Evolutionary conservation across 2,888 invertebrate genomes (phyloP).

Genomic region (Smittia aterrima): DNA sequence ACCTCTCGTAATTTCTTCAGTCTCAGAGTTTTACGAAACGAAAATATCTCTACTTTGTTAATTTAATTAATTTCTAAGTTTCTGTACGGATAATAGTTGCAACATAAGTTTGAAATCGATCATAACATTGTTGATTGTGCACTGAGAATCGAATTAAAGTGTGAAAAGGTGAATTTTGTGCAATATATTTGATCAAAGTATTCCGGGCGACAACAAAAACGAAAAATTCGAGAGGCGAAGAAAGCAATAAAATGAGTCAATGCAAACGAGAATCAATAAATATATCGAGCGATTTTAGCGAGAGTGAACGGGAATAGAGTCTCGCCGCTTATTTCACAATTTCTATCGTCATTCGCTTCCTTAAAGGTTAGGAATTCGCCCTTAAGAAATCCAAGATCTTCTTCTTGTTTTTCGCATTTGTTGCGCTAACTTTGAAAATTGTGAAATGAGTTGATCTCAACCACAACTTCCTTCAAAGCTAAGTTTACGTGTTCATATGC

Average conservation of each 20-base stretch:
- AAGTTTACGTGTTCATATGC: no score
- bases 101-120: no score
- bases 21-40: no score
- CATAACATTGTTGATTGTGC: no score
- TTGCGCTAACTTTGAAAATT: not conserved
- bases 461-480: no score
- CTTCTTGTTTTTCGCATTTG: not conserved
- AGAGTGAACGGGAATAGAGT: not conserved
- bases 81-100: no score
- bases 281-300: not conserved
- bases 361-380: constrained; percentile 19
- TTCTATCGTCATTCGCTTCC: not conserved
- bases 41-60: no score
- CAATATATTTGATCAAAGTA: not conserved
- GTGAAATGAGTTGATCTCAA: not conserved
- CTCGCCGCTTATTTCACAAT: not conserved
- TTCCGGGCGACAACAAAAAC: constrained; percentile 21
- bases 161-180: constrained; percentile 1
- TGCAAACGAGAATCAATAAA: not conserved
- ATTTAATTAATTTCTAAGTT: no score
- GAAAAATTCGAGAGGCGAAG: not conserved
- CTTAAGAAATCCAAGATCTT: not conserved
- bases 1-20: no score
- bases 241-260: not conserved
- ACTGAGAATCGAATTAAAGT: no score